Conservation (phyloP, 2,888 invertebrate species). For the Melinaea menophilus region DNA sequence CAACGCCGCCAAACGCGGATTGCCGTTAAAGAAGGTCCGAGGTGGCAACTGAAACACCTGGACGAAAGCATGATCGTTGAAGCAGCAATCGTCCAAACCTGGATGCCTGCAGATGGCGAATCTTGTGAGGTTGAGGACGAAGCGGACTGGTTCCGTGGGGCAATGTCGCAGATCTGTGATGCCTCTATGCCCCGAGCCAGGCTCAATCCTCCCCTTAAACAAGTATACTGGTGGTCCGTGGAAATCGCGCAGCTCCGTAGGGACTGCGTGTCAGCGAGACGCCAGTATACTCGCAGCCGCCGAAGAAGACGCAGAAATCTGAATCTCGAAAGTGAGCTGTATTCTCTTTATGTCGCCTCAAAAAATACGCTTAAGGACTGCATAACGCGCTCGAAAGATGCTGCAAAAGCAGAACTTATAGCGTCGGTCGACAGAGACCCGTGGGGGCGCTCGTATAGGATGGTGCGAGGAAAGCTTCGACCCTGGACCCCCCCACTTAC, state of each 20-base stretch:
- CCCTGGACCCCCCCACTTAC: conserved; percentile 12
- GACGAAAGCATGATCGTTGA: conserved; percentile 8
- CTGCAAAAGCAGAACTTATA: conserved; percentile 7
- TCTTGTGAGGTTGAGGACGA: conserved; percentile 10
- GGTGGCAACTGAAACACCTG: conserved; percentile 10
- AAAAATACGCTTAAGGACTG: conserved; percentile 7
- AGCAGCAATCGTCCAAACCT: conserved; percentile 16
- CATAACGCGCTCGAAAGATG: conserved; percentile 14
- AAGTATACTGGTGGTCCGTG: conserved; percentile 24
- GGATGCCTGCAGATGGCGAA: neutral
- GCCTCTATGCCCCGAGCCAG: conserved; percentile 16
- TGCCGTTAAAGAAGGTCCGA: conserved; percentile 1
- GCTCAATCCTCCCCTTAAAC: neutral
- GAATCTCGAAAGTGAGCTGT: neutral
- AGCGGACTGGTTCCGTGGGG: conserved; percentile 13
- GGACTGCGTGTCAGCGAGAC: conserved; percentile 14
- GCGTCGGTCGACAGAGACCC: conserved; percentile 11
- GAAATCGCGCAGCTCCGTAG: conserved; percentile 14
- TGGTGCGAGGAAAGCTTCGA: conserved; percentile 9
- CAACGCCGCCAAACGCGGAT: neutral
- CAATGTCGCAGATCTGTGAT: conserved; percentile 24
- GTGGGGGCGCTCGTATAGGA: conserved; percentile 17
- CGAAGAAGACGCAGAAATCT: conserved; percentile 7
- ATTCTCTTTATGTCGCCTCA: conserved; percentile 11
- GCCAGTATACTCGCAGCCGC: conserved; percentile 15